These are phyloP conservation scores for Lycocorax pyrrhopterus DNA, from an alignment of 2,113 vertebrate species.

Conservation along the genomic window DNA sequence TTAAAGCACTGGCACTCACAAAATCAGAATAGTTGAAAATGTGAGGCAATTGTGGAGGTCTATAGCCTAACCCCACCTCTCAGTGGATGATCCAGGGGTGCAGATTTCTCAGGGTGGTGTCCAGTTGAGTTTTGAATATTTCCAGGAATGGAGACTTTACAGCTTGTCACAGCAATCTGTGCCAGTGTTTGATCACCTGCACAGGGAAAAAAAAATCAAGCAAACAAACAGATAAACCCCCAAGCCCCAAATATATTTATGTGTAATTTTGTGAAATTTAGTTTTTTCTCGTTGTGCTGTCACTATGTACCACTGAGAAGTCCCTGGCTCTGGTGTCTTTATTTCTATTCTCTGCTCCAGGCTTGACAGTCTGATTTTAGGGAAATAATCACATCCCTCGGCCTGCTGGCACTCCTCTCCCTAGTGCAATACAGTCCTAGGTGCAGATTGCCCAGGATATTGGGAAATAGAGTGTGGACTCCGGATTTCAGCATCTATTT, in stretches of 20 bases:
- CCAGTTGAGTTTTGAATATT: not conserved
- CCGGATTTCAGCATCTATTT: not conserved
- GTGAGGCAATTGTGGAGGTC: not conserved
- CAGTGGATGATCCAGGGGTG: accelerated
- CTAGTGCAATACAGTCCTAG: not conserved
- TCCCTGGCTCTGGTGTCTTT: not conserved
- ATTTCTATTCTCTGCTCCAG: not conserved
- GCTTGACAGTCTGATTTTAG: not conserved
- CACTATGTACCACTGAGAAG: not conserved
- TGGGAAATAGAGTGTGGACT: not conserved
- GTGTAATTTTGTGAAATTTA: not conserved
- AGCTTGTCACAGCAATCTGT: not conserved
- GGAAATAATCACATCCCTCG: not conserved
- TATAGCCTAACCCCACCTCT: not conserved
- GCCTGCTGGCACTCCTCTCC: not conserved
- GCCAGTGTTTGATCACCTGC: not conserved
- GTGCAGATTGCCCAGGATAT: not conserved
- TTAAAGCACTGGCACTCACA: not conserved
- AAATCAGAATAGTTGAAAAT: not conserved
- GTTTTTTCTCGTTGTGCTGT: not conserved
- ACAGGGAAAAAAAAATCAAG: not conserved
- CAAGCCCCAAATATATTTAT: accelerated
- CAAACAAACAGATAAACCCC: not conserved
- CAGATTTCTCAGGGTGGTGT: not conserved
- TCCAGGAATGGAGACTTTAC: not conserved